Evolutionary conservation across 2,888 invertebrate genomes (phyloP).

Genomic region (Penaeus monodon): DNA sequence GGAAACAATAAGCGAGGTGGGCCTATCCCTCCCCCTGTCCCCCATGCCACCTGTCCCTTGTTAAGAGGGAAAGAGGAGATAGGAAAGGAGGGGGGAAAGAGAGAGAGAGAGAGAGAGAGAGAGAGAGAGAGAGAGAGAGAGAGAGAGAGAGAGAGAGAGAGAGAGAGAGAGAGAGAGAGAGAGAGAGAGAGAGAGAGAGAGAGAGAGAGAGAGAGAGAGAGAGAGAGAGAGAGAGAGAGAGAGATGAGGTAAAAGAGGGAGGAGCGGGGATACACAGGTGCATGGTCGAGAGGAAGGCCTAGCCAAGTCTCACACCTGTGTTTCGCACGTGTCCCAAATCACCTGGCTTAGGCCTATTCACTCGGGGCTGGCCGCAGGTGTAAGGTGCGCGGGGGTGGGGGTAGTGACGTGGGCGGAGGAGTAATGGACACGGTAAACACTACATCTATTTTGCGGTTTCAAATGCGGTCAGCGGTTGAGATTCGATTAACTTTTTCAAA

Average conservation of each 20-base stretch:
- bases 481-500: not conserved
- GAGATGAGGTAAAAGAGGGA: not conserved
- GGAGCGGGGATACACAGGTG: too few relatives aligned
- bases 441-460: too few relatives aligned
- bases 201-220: not conserved
- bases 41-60: too few relatives aligned
- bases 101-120: not conserved
- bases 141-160: not conserved
- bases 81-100: not conserved
- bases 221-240: not conserved
- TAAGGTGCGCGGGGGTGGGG: too few relatives aligned
- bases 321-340: too few relatives aligned
- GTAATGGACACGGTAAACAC: not conserved
- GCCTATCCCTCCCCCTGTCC: too few relatives aligned
- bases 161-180: too few relatives aligned
- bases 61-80: not conserved
- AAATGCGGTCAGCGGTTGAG: not conserved
- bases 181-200: not conserved
- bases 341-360: too few relatives aligned
- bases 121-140: not conserved
- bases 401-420: not conserved
- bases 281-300: too few relatives aligned
- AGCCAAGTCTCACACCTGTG: too few relatives aligned
- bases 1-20: too few relatives aligned
- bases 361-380: too few relatives aligned